Conservation (phyloP, 1,140 invertebrate genomes). For the Aphaenogaster floridana region DNA sequence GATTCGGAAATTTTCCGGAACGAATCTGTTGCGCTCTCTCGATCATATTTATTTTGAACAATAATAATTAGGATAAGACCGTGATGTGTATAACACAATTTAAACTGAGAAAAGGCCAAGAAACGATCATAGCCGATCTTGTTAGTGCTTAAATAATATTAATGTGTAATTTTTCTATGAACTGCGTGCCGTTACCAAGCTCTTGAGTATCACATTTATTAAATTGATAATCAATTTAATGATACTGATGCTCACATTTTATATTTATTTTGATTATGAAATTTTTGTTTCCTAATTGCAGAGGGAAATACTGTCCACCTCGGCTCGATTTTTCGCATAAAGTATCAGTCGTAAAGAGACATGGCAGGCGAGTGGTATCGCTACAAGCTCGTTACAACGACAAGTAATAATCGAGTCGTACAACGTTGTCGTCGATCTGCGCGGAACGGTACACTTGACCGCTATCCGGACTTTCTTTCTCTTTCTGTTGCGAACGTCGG, state of each 20-base stretch:
- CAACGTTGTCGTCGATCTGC: conserved; percentile 32
- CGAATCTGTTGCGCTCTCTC: neutral
- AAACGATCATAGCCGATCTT: no score
- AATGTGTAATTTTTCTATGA: no score
- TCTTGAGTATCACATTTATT: no score
- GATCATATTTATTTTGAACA: neutral
- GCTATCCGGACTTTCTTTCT: conserved; percentile 54
- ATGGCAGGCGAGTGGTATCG: conserved; percentile 24
- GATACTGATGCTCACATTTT: no score
- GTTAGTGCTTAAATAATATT: no score
- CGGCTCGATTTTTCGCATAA: conserved; percentile 17
- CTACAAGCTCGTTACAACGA: conserved; percentile 54
- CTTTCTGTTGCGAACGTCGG: conserved; percentile 31
- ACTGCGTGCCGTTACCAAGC: no score
- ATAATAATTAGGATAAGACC: no score
- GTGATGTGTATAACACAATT: no score
- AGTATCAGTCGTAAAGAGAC: conserved; percentile 27
- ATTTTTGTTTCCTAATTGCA: neutral
- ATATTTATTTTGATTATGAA: neutral
- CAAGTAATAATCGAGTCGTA: conserved; percentile 51
- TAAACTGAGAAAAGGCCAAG: no score
- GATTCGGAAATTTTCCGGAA: neutral
- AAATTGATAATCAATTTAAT: no score
- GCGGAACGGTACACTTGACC: conserved; percentile 60
- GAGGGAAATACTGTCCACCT: neutral